A percentile compares a stretch with the other conserved stretches of the same genome.
These are phyloP conservation scores for Enteromius argenteus DNA, from an alignment of 2,797 vertebrate genomes.

Conservation along the genomic window DNA sequence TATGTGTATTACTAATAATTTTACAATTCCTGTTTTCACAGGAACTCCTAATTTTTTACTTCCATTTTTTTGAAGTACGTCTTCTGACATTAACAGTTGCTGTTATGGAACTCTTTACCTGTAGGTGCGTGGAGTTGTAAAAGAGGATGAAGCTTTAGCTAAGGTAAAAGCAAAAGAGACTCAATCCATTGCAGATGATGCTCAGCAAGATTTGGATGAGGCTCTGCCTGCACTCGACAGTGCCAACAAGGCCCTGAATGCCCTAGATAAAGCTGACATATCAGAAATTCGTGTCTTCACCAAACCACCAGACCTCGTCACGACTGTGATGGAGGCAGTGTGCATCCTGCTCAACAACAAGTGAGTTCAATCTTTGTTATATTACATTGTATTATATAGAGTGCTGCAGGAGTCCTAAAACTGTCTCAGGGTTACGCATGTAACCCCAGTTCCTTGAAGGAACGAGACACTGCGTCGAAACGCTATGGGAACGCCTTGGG, in stretches of 20 bases:
- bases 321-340: slow-evolving; percentile 88
- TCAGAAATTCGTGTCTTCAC: slow-evolving; percentile 88
- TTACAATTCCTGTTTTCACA: neutral
- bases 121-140: slow-evolving; percentile 82
- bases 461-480: too few species aligned
- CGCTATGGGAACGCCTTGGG: too few species aligned
- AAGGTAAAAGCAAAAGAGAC: slow-evolving; percentile 86
- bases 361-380: slow-evolving; percentile 71
- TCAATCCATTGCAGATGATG: slow-evolving; percentile 85
- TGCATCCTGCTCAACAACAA: slow-evolving; percentile 85
- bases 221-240: slow-evolving; percentile 82
- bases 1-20: slow-evolving; percentile 63
- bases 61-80: neutral
- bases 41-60: neutral
- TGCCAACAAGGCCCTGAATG: slow-evolving; percentile 83
- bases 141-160: slow-evolving; percentile 83
- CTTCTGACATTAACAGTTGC: neutral
- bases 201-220: slow-evolving; percentile 85
- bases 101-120: slow-evolving; percentile 16
- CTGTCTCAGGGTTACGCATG: too few species aligned
- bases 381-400: neutral
- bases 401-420: too few species aligned
- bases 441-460: too few species aligned
- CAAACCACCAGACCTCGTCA: slow-evolving; percentile 86
- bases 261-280: slow-evolving; percentile 88